These are phyloP conservation scores for Pseudorhombus dupliciocellatus DNA, from an alignment of 2,113 vertebrate species.

Conservation along the genomic window DNA sequence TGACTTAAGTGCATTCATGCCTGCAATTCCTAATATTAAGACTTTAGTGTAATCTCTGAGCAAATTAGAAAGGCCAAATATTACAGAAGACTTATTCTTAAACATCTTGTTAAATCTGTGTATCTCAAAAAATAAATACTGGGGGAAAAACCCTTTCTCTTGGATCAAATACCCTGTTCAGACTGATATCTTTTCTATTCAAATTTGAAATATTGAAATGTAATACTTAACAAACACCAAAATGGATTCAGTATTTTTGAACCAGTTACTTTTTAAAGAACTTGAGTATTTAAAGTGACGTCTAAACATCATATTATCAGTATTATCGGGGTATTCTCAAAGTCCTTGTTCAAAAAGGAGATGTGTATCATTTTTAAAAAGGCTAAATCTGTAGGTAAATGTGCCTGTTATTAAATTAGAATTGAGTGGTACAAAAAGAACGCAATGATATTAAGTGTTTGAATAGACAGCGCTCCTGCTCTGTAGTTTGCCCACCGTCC, in stretches of 20 bases:
- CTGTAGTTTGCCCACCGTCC: conserved; percentile 3
- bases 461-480: background rate
- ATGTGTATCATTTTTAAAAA: background rate
- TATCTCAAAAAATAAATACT: background rate
- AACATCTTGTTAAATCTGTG: background rate
- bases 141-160: background rate
- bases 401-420: background rate
- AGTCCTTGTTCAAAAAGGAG: background rate
- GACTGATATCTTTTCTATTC: background rate
- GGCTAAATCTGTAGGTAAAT: background rate
- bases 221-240: background rate
- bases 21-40: conserved; percentile 20
- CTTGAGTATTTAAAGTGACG: conserved; percentile 10
- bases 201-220: background rate
- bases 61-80: background rate
- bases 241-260: background rate
- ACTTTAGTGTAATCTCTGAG: background rate
- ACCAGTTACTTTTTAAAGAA: background rate
- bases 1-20: conserved; percentile 17
- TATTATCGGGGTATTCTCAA: background rate
- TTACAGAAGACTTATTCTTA: background rate
- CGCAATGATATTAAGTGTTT: background rate
- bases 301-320: background rate
- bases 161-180: conserved; percentile 10
- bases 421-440: background rate